These are phyloP conservation scores for Drosophila mercatorum DNA, from an alignment of 2,888 invertebrate species.

Conservation along the genomic window DNA sequence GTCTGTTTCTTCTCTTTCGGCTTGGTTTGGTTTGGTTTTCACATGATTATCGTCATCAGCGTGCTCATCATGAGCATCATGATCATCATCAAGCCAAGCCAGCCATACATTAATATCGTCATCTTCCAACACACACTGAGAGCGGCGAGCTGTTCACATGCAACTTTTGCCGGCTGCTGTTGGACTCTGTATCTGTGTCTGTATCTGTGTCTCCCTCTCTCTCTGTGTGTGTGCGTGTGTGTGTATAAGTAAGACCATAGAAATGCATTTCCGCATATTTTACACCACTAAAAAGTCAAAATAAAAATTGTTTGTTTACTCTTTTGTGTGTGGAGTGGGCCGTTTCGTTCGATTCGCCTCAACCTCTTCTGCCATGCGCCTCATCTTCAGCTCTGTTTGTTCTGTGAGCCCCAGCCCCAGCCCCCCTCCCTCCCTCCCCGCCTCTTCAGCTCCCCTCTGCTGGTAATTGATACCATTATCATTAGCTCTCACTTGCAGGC, in stretches of 20 bases:
- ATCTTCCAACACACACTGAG: slow-evolving; percentile 65
- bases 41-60: slow-evolving; percentile 76
- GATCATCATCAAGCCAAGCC: slow-evolving; percentile 66
- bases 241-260: slow-evolving; percentile 70
- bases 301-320: slow-evolving; percentile 71
- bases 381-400: slow-evolving; percentile 31
- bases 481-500: slow-evolving; percentile 66
- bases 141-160: slow-evolving; percentile 58
- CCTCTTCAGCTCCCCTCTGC: not conserved
- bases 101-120: slow-evolving; percentile 80
- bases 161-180: slow-evolving; percentile 67
- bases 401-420: slow-evolving; percentile 7
- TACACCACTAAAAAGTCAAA: slow-evolving; percentile 77
- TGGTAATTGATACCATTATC: slow-evolving; percentile 77
- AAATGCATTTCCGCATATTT: slow-evolving; percentile 82
- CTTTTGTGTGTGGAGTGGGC: slow-evolving; percentile 61
- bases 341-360: slow-evolving; percentile 35
- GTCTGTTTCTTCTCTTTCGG: slow-evolving; percentile 46
- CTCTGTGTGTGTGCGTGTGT: slow-evolving; percentile 23
- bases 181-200: slow-evolving; percentile 35
- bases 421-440: not conserved
- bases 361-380: not conserved
- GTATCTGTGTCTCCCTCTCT: too few relatives aligned
- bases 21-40: slow-evolving; percentile 73
- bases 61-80: slow-evolving; percentile 57